phyloP scores from a whole-genome alignment of 2,888 invertebrate species.

The Tupiocoris notatus region DNA sequence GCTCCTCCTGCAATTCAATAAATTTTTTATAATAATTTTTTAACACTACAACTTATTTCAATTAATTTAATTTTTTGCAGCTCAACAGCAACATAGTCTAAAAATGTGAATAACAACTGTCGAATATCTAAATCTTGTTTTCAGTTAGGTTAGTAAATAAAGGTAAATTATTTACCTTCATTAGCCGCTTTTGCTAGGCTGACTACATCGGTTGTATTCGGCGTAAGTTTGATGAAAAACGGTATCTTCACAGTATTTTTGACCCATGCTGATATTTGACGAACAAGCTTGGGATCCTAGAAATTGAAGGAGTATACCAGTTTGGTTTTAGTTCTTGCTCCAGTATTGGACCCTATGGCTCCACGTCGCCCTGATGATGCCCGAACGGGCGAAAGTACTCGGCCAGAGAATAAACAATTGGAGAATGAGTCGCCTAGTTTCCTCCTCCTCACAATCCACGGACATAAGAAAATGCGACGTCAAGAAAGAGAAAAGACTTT shows the following conservation, averaged over 20 bases:
- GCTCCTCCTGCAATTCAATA: constrained; percentile 68
- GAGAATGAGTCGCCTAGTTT: too few species aligned
- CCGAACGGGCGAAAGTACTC: too few species aligned
- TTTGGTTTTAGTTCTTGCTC: too few species aligned
- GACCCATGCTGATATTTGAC: constrained; percentile 89
- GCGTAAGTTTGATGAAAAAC: constrained; percentile 95
- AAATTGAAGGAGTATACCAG: constrained; percentile 49
- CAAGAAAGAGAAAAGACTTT: too few species aligned
- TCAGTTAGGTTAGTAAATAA: neutral
- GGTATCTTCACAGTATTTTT: constrained; percentile 82
- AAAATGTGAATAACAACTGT: too few species aligned
- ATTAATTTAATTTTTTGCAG: neutral
- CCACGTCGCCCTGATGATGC: too few species aligned
- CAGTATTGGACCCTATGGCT: too few species aligned
- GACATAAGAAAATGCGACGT: too few species aligned
- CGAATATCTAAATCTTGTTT: neutral
- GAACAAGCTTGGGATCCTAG: constrained; percentile 81
- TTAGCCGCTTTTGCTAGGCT: constrained; percentile 85
- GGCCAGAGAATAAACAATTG: too few species aligned
- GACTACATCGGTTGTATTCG: constrained; percentile 93
- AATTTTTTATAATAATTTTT: neutral
- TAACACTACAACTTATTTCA: neutral
- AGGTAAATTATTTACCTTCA: constrained; percentile 61
- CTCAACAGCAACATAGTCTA: neutral
- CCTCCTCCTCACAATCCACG: too few species aligned